These are phyloP conservation scores for Macquaria australasica DNA, from an alignment of 2,113 vertebrate species.

Conservation along the genomic window DNA sequence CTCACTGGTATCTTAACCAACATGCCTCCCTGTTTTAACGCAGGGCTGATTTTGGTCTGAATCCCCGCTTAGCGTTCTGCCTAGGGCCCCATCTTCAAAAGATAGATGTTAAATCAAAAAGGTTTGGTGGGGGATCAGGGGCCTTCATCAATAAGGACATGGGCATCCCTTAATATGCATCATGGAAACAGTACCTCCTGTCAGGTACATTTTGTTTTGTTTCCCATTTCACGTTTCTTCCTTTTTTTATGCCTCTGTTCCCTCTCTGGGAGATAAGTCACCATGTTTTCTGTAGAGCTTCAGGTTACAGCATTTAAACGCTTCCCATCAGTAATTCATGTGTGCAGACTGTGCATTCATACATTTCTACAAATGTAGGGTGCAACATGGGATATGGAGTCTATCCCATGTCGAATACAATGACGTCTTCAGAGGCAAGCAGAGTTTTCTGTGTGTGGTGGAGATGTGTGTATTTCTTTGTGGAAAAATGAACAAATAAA, in stretches of 20 bases:
- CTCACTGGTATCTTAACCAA: neutral
- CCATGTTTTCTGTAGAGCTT: neutral
- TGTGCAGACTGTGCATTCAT: no score
- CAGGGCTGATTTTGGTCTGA: neutral
- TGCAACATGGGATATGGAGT: neutral
- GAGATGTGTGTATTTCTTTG: no score
- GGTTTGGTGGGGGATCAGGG: neutral
- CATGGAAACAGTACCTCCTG: neutral
- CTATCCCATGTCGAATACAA: neutral
- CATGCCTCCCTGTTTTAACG: no score
- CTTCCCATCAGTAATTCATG: neutral
- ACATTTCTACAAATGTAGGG: neutral
- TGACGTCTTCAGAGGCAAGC: neutral
- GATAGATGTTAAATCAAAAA: neutral
- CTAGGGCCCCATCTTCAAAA: neutral
- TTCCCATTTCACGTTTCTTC: neutral
- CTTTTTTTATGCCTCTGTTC: neutral
- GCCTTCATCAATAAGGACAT: neutral
- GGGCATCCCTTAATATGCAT: neutral
- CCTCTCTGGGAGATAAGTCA: neutral
- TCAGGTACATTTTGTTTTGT: neutral
- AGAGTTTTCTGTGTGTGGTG: neutral
- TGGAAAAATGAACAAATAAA: no score
- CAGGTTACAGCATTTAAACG: slow-evolving; percentile 13
- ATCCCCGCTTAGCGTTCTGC: neutral